phyloP scores from a whole-genome alignment of 2,888 invertebrate genomes.

The Brachypalpus laphriformis region DNA sequence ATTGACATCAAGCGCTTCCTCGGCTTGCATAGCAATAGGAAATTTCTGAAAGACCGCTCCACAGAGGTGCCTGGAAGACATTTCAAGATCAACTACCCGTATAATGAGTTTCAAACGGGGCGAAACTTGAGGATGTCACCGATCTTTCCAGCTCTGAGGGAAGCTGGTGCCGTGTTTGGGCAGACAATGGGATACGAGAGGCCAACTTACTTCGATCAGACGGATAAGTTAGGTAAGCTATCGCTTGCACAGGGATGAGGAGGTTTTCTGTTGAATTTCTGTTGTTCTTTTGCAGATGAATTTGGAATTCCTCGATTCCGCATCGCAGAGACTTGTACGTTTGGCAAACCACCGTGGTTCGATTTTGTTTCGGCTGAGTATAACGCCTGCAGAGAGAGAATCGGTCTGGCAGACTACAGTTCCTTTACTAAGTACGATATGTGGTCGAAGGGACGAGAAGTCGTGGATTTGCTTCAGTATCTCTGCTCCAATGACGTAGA shows the following conservation, averaged over 20 bases:
- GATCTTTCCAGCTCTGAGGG: constrained; percentile 94
- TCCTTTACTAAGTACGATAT: constrained; percentile 98
- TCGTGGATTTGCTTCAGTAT: constrained; percentile 94
- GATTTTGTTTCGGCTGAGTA: constrained; percentile 94
- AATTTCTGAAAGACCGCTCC: constrained; percentile 95
- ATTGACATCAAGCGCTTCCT: constrained; percentile 95
- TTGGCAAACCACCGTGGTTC: constrained; percentile 97
- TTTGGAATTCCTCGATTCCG: constrained; percentile 83
- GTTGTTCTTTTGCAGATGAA: constrained; percentile 78
- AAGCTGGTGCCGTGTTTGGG: constrained; percentile 96
- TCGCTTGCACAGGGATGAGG: neutral
- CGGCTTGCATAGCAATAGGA: constrained; percentile 96
- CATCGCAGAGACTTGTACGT: constrained; percentile 91
- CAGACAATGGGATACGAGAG: constrained; percentile 99
- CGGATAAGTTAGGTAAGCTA: constrained; percentile 82
- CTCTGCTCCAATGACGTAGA: constrained; percentile 98
- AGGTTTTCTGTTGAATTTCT: neutral
- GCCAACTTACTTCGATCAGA: constrained; percentile 93
- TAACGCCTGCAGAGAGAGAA: constrained; percentile 94
- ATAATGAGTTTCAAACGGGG: constrained; percentile 93
- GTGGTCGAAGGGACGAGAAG: constrained; percentile 94
- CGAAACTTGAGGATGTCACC: constrained; percentile 96
- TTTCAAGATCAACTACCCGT: constrained; percentile 92
- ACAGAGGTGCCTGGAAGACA: constrained; percentile 95
- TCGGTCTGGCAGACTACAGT: constrained; percentile 97